Percentiles rank a stretch among this genome's conserved stretches.
Evolutionary conservation across 2,113 vertebrate species (phyloP).

Genomic region (Eptesicus fuscus): DNA sequence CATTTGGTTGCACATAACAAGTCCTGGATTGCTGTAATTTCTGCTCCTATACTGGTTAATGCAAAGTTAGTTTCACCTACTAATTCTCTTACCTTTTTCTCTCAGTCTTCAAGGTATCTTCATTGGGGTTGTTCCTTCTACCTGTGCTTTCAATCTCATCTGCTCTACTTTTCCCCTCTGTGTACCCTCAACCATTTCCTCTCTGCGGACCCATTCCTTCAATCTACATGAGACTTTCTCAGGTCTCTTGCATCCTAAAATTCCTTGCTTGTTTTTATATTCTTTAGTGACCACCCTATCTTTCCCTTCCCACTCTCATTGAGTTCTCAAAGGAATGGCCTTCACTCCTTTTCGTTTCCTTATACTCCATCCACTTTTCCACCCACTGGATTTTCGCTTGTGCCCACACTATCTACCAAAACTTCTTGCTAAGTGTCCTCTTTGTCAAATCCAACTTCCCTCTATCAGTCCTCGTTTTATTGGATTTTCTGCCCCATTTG

Average conservation of each 20-base stretch:
- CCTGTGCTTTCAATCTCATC: neutral
- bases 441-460: neutral
- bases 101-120: neutral
- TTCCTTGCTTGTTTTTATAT: neutral
- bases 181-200: neutral
- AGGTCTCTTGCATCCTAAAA: neutral
- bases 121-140: neutral
- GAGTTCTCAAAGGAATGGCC: neutral
- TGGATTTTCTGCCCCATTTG: neutral
- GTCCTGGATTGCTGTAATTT: neutral
- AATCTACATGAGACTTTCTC: neutral
- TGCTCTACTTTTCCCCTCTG: neutral
- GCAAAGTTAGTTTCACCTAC: neutral
- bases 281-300: neutral
- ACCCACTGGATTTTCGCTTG: neutral
- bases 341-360: neutral
- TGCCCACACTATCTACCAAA: fast-evolving
- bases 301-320: neutral
- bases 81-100: neutral
- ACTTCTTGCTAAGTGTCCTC: neutral
- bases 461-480: neutral
- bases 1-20: neutral
- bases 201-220: neutral
- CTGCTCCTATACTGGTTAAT: neutral
- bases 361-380: neutral